Percentiles rank a stretch among this genome's conserved stretches.
Evolutionary conservation across 2,888 invertebrate species (phyloP).

Genomic region (Amphipoea lucens): DNA sequence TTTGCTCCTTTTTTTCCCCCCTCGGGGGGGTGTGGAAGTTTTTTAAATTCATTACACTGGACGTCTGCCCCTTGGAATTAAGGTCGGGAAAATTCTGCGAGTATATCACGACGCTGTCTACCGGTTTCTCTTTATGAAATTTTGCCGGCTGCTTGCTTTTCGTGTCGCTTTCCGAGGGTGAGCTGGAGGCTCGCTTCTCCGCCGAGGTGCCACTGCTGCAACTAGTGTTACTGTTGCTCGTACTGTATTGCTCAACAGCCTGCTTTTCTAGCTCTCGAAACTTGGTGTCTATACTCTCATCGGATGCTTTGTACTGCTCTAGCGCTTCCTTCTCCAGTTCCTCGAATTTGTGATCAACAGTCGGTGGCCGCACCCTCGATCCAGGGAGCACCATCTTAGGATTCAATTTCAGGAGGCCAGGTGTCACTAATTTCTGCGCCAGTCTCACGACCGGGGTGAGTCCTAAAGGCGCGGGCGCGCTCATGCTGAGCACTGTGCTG

Average conservation of each 20-base stretch:
- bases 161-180: constrained; percentile 73
- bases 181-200: constrained; percentile 77
- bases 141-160: constrained; percentile 80
- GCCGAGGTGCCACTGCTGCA: constrained; percentile 86
- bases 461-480: constrained; percentile 81
- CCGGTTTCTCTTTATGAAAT: constrained; percentile 85
- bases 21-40: constrained; percentile 89
- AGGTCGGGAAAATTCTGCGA: constrained; percentile 88
- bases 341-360: constrained; percentile 86
- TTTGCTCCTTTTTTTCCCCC: constrained; percentile 88
- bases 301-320: constrained; percentile 91
- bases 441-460: constrained; percentile 79
- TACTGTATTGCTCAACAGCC: constrained; percentile 92
- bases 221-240: constrained; percentile 87
- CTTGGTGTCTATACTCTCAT: constrained; percentile 90
- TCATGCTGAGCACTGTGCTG: constrained; percentile 89
- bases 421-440: constrained; percentile 82
- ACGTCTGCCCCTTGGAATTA: constrained; percentile 79
- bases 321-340: constrained; percentile 91
- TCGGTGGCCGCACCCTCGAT: constrained; percentile 78
- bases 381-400: constrained; percentile 83
- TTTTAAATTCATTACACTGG: constrained; percentile 88
- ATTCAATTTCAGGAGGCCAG: constrained; percentile 84
- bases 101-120: constrained; percentile 86
- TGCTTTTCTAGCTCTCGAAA: constrained; percentile 92